phyloP scores from a whole-genome alignment of 2,888 invertebrate species.

The Ditula angustiorana region DNA sequence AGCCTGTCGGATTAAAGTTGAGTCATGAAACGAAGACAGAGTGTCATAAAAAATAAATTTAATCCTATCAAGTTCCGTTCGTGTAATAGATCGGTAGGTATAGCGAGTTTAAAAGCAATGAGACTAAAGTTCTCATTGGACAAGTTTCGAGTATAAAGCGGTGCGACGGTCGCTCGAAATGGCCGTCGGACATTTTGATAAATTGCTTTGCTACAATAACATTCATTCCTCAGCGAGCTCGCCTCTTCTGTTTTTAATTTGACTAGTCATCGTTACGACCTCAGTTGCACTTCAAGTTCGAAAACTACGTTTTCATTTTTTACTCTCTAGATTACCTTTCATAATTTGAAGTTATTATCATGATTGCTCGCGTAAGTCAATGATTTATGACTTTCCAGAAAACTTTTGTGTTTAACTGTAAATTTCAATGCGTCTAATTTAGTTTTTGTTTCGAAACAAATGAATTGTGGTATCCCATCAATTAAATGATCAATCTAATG shows the following conservation, averaged over 20 bases:
- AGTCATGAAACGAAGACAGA: slow-evolving; percentile 47
- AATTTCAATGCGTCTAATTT: slow-evolving; percentile 12
- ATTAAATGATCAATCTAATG: not conserved
- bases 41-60: slow-evolving; percentile 62
- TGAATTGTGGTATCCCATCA: not conserved
- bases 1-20: slow-evolving; percentile 31
- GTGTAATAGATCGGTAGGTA: slow-evolving; percentile 66
- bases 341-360: slow-evolving; percentile 51
- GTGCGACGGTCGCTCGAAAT: slow-evolving; percentile 46
- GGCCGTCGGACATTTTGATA: slow-evolving; percentile 73
- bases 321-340: slow-evolving; percentile 52
- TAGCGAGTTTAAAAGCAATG: slow-evolving; percentile 64
- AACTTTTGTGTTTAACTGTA: slow-evolving; percentile 20
- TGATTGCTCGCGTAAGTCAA: slow-evolving; percentile 39
- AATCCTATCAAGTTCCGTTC: slow-evolving; percentile 60
- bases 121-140: slow-evolving; percentile 61
- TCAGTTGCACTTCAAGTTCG: slow-evolving; percentile 50
- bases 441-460: slow-evolving; percentile 4
- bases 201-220: slow-evolving; percentile 77
- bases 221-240: slow-evolving; percentile 63
- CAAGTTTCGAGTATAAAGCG: slow-evolving; percentile 54
- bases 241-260: slow-evolving; percentile 68
- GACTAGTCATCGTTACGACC: slow-evolving; percentile 68
- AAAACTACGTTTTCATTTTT: slow-evolving; percentile 65
- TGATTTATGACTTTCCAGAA: slow-evolving; percentile 24